Percentiles rank a stretch among this genome's conserved stretches.
Evolutionary conservation across 2,113 vertebrate genomes (phyloP).

Genomic region (Campylorhamphus procurvoides): DNA sequence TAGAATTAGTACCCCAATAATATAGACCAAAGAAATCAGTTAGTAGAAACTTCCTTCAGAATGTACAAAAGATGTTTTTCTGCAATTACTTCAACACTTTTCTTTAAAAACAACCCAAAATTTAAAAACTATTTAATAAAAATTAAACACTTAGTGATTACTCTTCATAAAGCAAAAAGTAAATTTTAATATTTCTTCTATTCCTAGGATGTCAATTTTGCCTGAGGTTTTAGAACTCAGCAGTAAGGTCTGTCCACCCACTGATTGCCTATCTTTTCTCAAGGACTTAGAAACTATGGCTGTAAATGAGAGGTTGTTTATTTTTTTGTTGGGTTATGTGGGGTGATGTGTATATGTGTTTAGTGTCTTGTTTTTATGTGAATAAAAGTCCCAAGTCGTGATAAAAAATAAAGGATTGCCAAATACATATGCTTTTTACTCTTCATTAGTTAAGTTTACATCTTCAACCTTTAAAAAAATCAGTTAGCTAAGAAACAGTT

Average conservation of each 20-base stretch:
- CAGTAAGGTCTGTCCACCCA: background rate
- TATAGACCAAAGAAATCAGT: background rate
- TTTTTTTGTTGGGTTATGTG: background rate
- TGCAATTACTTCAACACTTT: background rate
- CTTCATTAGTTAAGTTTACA: background rate
- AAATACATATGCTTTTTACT: background rate
- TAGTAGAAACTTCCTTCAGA: background rate
- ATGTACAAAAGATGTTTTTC: background rate
- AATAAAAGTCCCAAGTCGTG: background rate
- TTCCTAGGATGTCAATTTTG: background rate
- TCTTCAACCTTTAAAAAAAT: background rate
- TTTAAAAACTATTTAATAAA: background rate
- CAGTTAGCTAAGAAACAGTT: background rate
- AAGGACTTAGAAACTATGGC: background rate
- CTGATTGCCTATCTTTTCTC: background rate
- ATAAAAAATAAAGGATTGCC: background rate
- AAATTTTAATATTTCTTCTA: background rate
- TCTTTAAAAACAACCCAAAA: background rate
- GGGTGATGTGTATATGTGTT: background rate
- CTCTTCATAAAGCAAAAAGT: background rate
- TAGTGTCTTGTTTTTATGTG: background rate
- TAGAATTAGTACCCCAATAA: constrained; percentile 30
- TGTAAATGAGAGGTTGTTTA: background rate
- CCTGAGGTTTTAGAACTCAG: background rate
- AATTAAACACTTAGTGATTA: background rate